phyloP scores from a whole-genome alignment of 2,888 invertebrate genomes.

The Silvanus unidentatus region DNA sequence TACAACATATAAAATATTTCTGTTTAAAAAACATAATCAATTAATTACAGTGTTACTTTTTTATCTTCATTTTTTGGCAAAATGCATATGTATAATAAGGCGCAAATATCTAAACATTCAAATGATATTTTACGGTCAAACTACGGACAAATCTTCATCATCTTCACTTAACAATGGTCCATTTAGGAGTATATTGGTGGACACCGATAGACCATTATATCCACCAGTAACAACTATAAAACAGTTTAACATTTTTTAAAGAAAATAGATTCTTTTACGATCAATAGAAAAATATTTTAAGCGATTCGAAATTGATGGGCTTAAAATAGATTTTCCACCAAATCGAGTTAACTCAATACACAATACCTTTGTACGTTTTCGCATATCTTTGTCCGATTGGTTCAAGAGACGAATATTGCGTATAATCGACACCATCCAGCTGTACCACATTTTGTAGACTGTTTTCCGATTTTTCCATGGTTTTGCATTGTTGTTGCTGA shows the following conservation, averaged over 20 bases:
- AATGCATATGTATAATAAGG: background rate
- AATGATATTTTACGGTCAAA: conserved; percentile 28
- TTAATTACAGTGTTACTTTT: background rate
- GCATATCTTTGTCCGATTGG: conserved; percentile 20
- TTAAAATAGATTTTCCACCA: too few relatives aligned
- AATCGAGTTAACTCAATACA: conserved; percentile 4
- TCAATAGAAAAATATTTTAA: too few relatives aligned
- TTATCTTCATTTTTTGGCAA: background rate
- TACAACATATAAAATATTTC: too few relatives aligned
- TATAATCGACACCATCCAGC: conserved; percentile 27
- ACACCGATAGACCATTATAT: conserved; percentile 25
- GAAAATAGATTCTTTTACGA: too few relatives aligned
- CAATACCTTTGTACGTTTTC: conserved; percentile 29
- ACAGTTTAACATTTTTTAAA: too few relatives aligned
- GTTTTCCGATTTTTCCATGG: conserved; percentile 2
- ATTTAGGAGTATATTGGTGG: conserved; percentile 29
- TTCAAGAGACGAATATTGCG: conserved; percentile 27
- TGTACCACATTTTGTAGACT: conserved; percentile 22
- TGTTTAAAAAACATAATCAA: too few relatives aligned
- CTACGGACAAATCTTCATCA: conserved; percentile 38
- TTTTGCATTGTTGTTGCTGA: conserved; percentile 7
- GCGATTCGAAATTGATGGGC: too few relatives aligned
- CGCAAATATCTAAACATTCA: background rate
- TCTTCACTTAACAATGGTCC: conserved; percentile 25
- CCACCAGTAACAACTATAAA: conserved; percentile 25